Evolutionary conservation across 92 coral and sea anemone species (phyloP), one percentile per base, ranked within the genome.

Genomic region (Zoanthus solanderi): DNA sequence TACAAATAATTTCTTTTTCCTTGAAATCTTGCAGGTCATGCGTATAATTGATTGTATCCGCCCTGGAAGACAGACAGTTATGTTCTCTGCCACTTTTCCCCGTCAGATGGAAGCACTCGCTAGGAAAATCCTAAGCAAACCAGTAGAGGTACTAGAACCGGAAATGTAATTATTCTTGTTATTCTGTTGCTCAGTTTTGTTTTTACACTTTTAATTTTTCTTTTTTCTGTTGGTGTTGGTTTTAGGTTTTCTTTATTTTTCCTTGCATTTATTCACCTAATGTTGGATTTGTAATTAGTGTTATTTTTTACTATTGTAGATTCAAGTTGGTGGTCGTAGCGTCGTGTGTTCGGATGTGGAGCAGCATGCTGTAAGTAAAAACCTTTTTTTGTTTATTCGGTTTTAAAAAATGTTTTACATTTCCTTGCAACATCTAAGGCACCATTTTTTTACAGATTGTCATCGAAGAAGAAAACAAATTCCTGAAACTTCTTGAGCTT

Each of bases 261-360:
- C 42, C 42, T 34, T 34, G 2, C 42, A 0, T 34, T 34, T 34
- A 34, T 34, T 34, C 42, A 34, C 42, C 42, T 34, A 34, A 34
- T 34, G 42, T 34, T 34, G 42, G 42, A 34, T 34, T 34, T 34
- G 42, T 34, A 34, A 2, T 66, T 18, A 18, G 16, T 66, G 72
- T 16, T 75, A 30, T 29, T n/a, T 28, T 90, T 32, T 67, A n/a
- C 53, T 92, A 31, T 86, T 89, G 14, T 76, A 94, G 92, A 93
- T 97, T 30, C 99, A 97, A 95, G 99, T 97, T 53, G 99, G 99
- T 17, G 98, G 99, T 29, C 92, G 99, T 71, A 97, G 99, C 78
- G 93, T 97, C 47, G 99, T 97, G 18, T 97, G 99, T 66, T 97
- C 99, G 46, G 99, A 97, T 72, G 99, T 97, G 9, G 94, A 91